phyloP scores from a whole-genome alignment of 2,888 invertebrate genomes.

The Phengaris arion region DNA sequence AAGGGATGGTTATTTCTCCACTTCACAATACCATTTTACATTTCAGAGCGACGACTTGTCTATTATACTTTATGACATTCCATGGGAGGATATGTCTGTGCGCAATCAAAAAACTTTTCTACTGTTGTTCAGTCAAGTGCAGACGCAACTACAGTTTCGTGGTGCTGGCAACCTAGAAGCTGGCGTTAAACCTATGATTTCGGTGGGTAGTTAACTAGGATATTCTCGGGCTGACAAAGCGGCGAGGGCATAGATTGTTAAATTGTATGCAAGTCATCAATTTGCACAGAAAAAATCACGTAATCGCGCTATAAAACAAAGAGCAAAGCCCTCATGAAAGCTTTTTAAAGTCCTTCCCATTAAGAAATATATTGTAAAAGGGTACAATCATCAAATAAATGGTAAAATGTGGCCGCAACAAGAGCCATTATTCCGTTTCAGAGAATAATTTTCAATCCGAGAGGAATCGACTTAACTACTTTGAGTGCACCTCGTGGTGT shows the following conservation, averaged over 20 bases:
- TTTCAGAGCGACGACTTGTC: constrained; percentile 45
- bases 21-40: not conserved
- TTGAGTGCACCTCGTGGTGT: not conserved
- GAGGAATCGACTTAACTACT: not conserved
- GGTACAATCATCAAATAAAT: constrained; percentile 4
- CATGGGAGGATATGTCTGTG: constrained; percentile 46
- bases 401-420: not conserved
- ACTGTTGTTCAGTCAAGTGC: constrained; percentile 43
- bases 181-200: constrained; percentile 46
- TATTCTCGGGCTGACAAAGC: not conserved
- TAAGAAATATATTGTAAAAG: constrained; percentile 6
- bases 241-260: no score
- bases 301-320: not conserved
- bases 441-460: not conserved
- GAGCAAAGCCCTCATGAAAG: not conserved
- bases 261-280: no score
- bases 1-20: no score
- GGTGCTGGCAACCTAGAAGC: constrained; percentile 46
- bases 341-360: not conserved
- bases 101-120: constrained; percentile 43
- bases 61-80: constrained; percentile 42
- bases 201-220: constrained; percentile 37
- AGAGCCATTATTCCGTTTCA: constrained; percentile 8
- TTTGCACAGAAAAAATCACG: no score
- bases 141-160: constrained; percentile 42